Percentiles rank a stretch among this genome's conserved stretches.
Evolutionary conservation across 2,113 vertebrate species (phyloP).

Genomic region (Raphicerus campestris): DNA sequence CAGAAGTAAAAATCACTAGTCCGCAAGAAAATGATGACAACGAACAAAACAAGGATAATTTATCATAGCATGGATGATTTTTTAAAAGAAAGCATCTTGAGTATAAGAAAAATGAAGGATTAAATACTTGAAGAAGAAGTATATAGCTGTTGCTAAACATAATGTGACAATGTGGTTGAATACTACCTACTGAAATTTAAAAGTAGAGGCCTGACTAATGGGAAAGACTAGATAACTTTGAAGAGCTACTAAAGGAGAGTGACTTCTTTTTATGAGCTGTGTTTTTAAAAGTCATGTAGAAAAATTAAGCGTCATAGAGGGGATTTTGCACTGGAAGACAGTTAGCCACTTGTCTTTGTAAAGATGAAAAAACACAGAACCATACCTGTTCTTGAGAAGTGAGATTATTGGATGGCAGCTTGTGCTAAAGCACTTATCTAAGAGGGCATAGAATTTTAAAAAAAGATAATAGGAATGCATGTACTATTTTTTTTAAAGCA

Average conservation of each 20-base stretch:
- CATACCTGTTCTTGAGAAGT: neutral
- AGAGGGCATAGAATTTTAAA: constrained; percentile 47
- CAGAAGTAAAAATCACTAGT: constrained; percentile 81
- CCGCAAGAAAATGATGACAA: constrained; percentile 79
- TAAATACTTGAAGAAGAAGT: constrained; percentile 56
- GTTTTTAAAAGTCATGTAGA: neutral
- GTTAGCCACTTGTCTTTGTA: neutral
- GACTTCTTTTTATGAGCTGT: neutral
- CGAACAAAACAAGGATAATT: constrained; percentile 72
- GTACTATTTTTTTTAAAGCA: constrained; percentile 62
- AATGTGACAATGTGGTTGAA: constrained; percentile 21
- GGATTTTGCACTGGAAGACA: constrained; percentile 14
- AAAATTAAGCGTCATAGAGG: neutral
- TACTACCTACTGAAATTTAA: constrained; percentile 12
- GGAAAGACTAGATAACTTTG: constrained; percentile 37
- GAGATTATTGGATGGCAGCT: constrained; percentile 27
- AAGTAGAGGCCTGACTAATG: neutral
- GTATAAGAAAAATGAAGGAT: constrained; percentile 51
- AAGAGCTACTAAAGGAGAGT: constrained; percentile 28
- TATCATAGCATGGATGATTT: constrained; percentile 72
- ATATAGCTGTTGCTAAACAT: neutral
- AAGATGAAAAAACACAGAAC: constrained; percentile 15
- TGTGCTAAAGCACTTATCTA: neutral
- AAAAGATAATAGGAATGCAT: neutral
- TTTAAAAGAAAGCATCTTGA: neutral